Evolutionary conservation across 2,797 vertebrate species (phyloP).

Genomic region (Mus caroli): DNA sequence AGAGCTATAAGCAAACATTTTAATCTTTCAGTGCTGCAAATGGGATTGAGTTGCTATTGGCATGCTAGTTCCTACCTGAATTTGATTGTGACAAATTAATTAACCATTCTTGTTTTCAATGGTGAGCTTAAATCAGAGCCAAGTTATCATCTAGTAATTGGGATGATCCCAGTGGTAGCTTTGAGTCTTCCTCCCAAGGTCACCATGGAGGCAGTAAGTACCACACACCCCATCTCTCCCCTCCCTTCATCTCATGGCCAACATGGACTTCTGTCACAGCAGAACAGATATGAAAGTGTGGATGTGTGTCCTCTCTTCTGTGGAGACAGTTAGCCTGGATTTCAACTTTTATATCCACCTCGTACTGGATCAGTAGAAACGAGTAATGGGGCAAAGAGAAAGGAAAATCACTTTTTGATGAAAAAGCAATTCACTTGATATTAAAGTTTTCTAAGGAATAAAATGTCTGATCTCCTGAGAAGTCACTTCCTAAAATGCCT

Average conservation of each 20-base stretch:
- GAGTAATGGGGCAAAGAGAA: not conserved
- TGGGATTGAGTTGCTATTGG: not conserved
- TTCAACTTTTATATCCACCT: not conserved
- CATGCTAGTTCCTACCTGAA: not conserved
- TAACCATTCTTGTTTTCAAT: not conserved
- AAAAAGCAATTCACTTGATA: not conserved
- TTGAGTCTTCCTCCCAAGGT: not conserved
- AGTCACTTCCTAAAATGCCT: not conserved
- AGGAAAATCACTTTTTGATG: constrained; percentile 13
- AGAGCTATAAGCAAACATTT: not conserved
- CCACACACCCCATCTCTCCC: not conserved
- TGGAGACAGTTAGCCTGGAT: not conserved
- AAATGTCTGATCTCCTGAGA: constrained; percentile 53
- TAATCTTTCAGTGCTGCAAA: not conserved
- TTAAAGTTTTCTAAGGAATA: not conserved
- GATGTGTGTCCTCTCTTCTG: not conserved
- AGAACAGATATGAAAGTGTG: not conserved
- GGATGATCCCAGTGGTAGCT: too few relatives aligned
- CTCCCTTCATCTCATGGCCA: not conserved
- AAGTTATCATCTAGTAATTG: not conserved
- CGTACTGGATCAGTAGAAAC: not conserved
- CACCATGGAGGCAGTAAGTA: not conserved
- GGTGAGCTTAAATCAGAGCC: not conserved
- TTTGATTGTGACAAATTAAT: not conserved
- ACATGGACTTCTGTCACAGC: not conserved